Base-by-base conservation (phyloP, 1,140 invertebrate species). In the Drosophila setifemur region DNA sequence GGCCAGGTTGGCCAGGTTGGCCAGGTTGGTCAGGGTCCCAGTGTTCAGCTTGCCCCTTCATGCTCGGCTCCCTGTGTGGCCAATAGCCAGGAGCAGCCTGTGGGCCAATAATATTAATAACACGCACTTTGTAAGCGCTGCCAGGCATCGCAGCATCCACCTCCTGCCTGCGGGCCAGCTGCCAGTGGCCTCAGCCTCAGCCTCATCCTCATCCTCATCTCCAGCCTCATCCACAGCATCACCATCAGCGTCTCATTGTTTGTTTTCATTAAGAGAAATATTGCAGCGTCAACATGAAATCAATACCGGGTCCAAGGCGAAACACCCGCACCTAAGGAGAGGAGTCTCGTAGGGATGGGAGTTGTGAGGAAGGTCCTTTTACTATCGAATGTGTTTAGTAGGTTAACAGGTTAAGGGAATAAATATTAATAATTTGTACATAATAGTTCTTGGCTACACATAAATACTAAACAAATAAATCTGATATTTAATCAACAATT, bases 231-330 rank as follows among this genome's bases (percentile, higher is more conserved):
- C n/a, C 53, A 49, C 54, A 33, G 29, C 7, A 8, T 39, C 54
- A 26, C 45, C 55, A 48, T 39, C 57, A 63, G 49, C 64, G 25
- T 47, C 66, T 49, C 54, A 64, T 86, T 86, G 81, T 86, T 86
- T 86, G 81, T 86, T 86, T 86, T 86, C 81, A 86, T 86, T 86
- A 86, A 86, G 81, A 72, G 78, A 70, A 86, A 86, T 86, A 86
- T 86, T 86, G 81, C 81, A 86, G 81, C 81, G 81, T 87, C 81
- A 85, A 85, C 81, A 87, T 86, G 81, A 86, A 86, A 86, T 86
- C 81, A 86, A 86, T 86, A 86, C 81, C 79, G 73, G 72, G 73
- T 58, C 78, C 78, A 81, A 79, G 81, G 75, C 83, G 67, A 70
- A 66, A 61, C 67, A 86, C 81, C 81, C 79, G 79, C 79, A 82